Percentiles rank a stretch among this genome's conserved stretches.
Conservation (phyloP, 2,797 vertebrate species). For the Harpagifer antarcticus region DNA sequence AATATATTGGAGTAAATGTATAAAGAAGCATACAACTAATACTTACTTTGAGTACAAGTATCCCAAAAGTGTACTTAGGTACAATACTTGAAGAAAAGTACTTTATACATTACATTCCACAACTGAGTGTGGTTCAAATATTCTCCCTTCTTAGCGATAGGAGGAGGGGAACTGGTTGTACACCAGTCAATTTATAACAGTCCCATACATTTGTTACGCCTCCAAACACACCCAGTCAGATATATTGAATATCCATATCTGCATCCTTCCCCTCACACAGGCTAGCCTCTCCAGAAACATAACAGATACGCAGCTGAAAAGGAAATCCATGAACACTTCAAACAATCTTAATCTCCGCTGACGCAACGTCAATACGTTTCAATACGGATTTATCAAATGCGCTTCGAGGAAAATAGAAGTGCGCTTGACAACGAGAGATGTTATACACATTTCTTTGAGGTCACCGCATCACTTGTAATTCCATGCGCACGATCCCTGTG, state of each 20-base stretch:
- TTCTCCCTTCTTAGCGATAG: constrained; percentile 33
- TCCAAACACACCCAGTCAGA: constrained; percentile 74
- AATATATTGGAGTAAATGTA: too few species aligned
- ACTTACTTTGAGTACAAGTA: too few species aligned
- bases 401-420: constrained; percentile 54
- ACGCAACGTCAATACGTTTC: constrained; percentile 74
- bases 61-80: too few species aligned
- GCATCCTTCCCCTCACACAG: constrained; percentile 64
- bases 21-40: too few species aligned
- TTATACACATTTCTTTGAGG: constrained; percentile 57
- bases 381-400: constrained; percentile 76
- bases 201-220: constrained; percentile 69
- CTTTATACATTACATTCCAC: too few species aligned
- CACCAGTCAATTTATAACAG: constrained; percentile 67
- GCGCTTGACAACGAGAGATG: constrained; percentile 59
- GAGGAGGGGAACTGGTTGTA: constrained; percentile 34
- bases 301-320: constrained; percentile 68
- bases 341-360: constrained; percentile 81
- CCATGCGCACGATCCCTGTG: constrained; percentile 43
- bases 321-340: constrained; percentile 82
- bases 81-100: too few species aligned
- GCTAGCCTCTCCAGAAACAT: constrained; percentile 71
- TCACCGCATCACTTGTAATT: constrained; percentile 64
- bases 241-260: constrained; percentile 81
- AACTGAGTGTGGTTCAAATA: too few species aligned